These are phyloP conservation scores for Acrobasis suavella DNA, from an alignment of 2,888 invertebrate genomes.

Conservation along the genomic window DNA sequence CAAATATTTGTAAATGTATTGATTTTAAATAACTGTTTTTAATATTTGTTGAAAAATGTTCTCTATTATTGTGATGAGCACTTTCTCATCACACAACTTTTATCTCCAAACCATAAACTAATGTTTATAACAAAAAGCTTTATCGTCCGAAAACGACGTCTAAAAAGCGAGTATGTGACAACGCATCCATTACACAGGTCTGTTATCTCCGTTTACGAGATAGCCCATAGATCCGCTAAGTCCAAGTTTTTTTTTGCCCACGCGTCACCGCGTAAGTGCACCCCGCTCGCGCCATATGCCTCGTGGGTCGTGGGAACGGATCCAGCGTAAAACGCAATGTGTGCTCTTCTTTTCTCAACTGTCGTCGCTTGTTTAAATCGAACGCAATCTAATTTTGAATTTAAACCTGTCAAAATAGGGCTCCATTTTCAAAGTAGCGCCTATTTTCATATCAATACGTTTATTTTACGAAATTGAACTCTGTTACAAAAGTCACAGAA, in stretches of 20 bases:
- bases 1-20: too few relatives aligned
- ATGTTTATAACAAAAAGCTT: conserved; percentile 31
- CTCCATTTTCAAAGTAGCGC: conserved; percentile 41
- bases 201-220: conserved; percentile 58
- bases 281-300: conserved; percentile 78
- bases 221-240: conserved; percentile 75
- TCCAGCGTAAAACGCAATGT: conserved; percentile 70
- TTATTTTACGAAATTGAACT: conserved; percentile 23
- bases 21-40: too few relatives aligned
- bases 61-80: neutral
- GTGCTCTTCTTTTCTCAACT: conserved; percentile 63
- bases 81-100: conserved; percentile 26
- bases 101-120: conserved; percentile 11
- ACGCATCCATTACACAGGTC: conserved; percentile 44
- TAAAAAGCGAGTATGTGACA: conserved; percentile 39
- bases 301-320: conserved; percentile 78
- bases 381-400: conserved; percentile 41
- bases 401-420: conserved; percentile 40
- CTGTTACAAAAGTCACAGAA: conserved; percentile 28
- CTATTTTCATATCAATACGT: conserved; percentile 24
- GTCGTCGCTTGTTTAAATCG: conserved; percentile 48
- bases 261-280: conserved; percentile 74
- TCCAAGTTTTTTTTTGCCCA: conserved; percentile 75
- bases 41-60: neutral
- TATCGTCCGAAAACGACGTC: conserved; percentile 30